These are phyloP conservation scores for Helobdella robusta DNA, from an alignment of 2,888 invertebrate genomes.

Conservation along the genomic window DNA sequence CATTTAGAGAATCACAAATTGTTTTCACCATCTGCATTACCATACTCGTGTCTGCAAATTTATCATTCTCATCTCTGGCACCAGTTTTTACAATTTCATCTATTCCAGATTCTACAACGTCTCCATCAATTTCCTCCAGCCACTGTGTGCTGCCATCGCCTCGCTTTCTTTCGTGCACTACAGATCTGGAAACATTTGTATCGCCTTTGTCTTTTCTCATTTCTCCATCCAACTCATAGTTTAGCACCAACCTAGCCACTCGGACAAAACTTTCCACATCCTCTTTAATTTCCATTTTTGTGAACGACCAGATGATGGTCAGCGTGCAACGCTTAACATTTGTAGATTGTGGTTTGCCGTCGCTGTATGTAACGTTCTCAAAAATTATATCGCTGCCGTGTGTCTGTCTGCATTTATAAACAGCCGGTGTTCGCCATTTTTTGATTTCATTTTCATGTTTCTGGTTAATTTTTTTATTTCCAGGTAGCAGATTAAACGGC, in stretches of 20 bases:
- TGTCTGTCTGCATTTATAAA: conserved; percentile 15
- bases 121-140: conserved; percentile 5
- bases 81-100: not conserved
- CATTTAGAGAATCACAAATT: conserved; percentile 10
- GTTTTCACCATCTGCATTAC: conserved; percentile 14
- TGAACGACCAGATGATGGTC: conserved; percentile 18
- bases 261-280: conserved; percentile 8
- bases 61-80: not conserved
- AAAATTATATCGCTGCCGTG: conserved; percentile 12
- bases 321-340: conserved; percentile 6
- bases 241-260: conserved; percentile 8
- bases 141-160: not conserved
- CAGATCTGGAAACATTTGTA: not conserved
- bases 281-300: conserved; percentile 16
- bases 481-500: not conserved
- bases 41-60: conserved; percentile 12
- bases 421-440: conserved; percentile 13
- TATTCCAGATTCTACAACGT: not conserved
- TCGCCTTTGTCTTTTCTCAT: too few relatives aligned
- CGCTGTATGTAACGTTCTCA: conserved; percentile 19
- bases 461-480: not conserved
- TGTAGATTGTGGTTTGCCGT: conserved; percentile 10
- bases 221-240: conserved; percentile 8
- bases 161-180: conserved; percentile 18
- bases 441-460: not conserved